Percentiles rank a stretch among this genome's conserved stretches.
Conservation (phyloP, 2,888 invertebrate genomes). For the Folsomia manolachei region DNA sequence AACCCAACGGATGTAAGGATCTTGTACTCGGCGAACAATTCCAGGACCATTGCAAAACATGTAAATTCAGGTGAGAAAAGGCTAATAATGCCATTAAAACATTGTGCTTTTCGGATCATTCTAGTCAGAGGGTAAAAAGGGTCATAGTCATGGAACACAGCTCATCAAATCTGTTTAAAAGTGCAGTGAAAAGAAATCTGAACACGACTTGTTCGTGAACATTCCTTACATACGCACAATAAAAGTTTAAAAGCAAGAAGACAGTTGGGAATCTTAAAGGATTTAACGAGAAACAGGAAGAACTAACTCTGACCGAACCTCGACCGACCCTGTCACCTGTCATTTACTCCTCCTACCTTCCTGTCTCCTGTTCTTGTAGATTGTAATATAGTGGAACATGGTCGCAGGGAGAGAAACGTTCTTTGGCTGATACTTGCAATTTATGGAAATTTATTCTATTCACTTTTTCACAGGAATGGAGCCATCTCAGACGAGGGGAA, state of each 20-base stretch:
- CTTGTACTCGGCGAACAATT: neutral
- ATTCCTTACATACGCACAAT: too few relatives aligned
- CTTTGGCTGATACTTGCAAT: too few relatives aligned
- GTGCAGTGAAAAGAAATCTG: too few relatives aligned
- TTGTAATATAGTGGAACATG: too few relatives aligned
- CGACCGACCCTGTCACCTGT: slow-evolving; percentile 12
- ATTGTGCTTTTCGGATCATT: too few relatives aligned
- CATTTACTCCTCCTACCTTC: slow-evolving; percentile 3
- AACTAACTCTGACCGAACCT: slow-evolving; percentile 3
- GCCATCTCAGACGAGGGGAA: neutral
- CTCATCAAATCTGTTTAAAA: too few relatives aligned
- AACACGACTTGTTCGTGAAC: too few relatives aligned
- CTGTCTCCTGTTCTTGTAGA: neutral
- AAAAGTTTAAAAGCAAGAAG: too few relatives aligned
- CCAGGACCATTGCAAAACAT: neutral
- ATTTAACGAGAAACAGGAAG: neutral
- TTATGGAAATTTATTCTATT: slow-evolving; percentile 19
- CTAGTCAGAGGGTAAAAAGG: too few relatives aligned
- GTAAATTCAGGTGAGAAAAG: neutral
- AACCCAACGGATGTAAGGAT: neutral
- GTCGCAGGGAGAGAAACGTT: neutral
- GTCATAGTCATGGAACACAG: too few relatives aligned
- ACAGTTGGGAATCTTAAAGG: neutral
- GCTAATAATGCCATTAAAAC: too few relatives aligned
- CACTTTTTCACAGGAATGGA: slow-evolving; percentile 5